These are phyloP conservation scores for Tonatia bakeri DNA, from an alignment of 2,113 vertebrate genomes.

Conservation along the genomic window DNA sequence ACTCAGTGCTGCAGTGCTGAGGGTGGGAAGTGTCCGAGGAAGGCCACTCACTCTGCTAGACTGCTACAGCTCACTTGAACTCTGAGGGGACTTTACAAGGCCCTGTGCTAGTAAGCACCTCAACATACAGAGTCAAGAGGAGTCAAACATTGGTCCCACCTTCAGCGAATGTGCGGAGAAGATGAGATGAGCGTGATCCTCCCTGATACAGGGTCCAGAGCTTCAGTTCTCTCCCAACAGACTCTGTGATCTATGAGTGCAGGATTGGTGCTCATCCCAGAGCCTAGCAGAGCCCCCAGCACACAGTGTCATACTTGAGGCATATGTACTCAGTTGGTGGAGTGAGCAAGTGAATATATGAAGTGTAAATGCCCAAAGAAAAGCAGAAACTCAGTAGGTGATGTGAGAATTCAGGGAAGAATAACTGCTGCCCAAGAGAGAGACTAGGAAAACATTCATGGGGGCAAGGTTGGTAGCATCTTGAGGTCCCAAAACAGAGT, in stretches of 20 bases:
- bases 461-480: not conserved
- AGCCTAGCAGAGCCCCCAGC: not conserved
- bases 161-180: not conserved
- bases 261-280: not conserved
- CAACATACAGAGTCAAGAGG: not conserved
- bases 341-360: not conserved
- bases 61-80: not conserved
- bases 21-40: not conserved
- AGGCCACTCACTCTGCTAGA: not conserved
- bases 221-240: not conserved
- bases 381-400: not conserved
- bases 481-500: not conserved
- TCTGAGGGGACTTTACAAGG: not conserved
- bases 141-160: not conserved
- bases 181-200: not conserved
- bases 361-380: not conserved
- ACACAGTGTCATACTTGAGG: not conserved
- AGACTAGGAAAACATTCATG: not conserved
- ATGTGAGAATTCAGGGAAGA: not conserved
- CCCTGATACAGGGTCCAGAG: not conserved
- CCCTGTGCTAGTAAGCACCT: not conserved
- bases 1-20: not conserved
- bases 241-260: not conserved
- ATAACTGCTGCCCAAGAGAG: rapidly evolving
- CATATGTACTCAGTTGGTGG: not conserved